Percentiles rank a stretch among this genome's conserved stretches.
These are phyloP conservation scores for Helogale parvula DNA, from an alignment of 2,113 vertebrate genomes.

Conservation along the genomic window DNA sequence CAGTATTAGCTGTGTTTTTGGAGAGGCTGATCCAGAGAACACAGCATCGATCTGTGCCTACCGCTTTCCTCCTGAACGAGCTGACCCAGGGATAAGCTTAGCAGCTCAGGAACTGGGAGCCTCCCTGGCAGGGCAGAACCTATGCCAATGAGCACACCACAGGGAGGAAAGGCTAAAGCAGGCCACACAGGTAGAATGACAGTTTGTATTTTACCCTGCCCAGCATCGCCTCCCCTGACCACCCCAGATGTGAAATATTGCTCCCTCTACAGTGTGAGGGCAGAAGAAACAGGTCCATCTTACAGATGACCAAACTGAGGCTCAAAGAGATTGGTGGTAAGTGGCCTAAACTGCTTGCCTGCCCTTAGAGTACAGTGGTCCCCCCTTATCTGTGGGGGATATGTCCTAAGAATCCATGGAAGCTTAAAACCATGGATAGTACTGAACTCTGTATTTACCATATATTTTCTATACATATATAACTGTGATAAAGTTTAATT, in stretches of 20 bases:
- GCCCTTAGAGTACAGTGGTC: background rate
- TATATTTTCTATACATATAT: background rate
- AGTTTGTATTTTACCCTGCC: accelerated
- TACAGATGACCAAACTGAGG: background rate
- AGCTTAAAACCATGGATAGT: background rate
- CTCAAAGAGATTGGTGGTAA: background rate
- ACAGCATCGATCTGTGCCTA: background rate
- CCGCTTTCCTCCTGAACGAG: background rate
- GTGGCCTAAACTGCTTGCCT: background rate
- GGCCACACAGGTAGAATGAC: background rate
- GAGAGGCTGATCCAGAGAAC: background rate
- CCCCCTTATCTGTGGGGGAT: background rate
- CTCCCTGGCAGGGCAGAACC: background rate
- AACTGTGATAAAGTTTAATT: background rate
- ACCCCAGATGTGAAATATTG: background rate
- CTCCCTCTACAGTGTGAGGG: background rate
- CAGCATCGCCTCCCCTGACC: background rate
- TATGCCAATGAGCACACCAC: accelerated
- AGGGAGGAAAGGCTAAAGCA: background rate
- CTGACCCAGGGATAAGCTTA: background rate
- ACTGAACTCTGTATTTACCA: background rate
- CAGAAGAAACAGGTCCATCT: background rate
- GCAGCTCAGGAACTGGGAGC: background rate
- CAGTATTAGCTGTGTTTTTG: background rate
- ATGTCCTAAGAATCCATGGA: background rate